Evolutionary conservation across 2,797 vertebrate species (phyloP).

Genomic region (Fistularia tabacaria): DNA sequence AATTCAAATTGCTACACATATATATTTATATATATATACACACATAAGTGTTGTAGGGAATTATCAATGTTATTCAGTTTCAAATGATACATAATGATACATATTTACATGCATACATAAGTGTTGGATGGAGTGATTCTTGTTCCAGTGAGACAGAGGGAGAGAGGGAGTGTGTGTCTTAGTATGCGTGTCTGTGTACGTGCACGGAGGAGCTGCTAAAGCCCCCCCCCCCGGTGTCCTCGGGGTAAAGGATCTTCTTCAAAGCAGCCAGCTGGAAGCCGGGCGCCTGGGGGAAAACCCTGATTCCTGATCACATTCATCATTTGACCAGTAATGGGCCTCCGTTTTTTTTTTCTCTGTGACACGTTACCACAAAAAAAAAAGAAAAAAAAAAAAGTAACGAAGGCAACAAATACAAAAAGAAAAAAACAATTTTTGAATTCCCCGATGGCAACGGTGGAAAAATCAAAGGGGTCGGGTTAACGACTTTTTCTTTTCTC

Average conservation of each 20-base stretch:
- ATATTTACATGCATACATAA: too few species aligned
- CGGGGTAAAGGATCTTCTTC: conserved; percentile 77
- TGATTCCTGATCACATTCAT: conserved; percentile 72
- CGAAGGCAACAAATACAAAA: conserved; percentile 52
- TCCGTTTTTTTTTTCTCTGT: conserved; percentile 25
- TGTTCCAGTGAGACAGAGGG: too few species aligned
- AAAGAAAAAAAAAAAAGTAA: conserved; percentile 46
- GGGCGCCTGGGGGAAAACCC: conserved; percentile 62
- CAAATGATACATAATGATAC: too few species aligned
- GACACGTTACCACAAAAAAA: conserved; percentile 56
- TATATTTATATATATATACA: too few species aligned
- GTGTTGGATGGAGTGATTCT: too few species aligned
- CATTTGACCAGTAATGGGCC: conserved; percentile 69
- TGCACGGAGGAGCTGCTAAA: conserved; percentile 67
- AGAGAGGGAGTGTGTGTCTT: background rate
- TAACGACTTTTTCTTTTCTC: conserved; percentile 50
- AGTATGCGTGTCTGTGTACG: conserved; percentile 28
- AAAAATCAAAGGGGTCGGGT: conserved; percentile 64
- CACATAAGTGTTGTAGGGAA: too few species aligned
- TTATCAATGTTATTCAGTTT: too few species aligned
- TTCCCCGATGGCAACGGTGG: conserved; percentile 46
- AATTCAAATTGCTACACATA: too few species aligned
- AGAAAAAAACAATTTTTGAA: conserved; percentile 47
- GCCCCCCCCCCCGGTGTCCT: conserved; percentile 67
- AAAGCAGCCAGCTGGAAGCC: conserved; percentile 75